Evolutionary conservation across 2,113 vertebrate species (phyloP).

Genomic region (Myotis lucifugus): DNA sequence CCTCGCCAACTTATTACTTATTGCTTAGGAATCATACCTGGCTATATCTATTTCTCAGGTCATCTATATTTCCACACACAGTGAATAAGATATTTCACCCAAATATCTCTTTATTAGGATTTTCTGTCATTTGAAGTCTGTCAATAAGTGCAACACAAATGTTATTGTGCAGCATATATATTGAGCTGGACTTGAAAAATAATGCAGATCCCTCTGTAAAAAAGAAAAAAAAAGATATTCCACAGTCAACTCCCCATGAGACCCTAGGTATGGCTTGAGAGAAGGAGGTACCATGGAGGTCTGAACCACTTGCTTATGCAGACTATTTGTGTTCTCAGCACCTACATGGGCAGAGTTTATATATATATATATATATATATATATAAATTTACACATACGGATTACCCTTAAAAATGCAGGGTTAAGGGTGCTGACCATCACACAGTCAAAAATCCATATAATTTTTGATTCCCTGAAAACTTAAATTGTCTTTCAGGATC

Average conservation of each 20-base stretch:
- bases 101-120: not conserved
- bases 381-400: too few species aligned
- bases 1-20: not conserved
- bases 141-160: not conserved
- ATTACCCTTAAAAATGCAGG: not conserved
- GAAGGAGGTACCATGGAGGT: fast-evolving
- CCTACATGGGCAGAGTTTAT: not conserved
- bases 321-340: not conserved
- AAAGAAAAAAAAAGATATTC: not conserved
- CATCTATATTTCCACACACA: not conserved
- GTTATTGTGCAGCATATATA: not conserved
- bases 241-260: not conserved
- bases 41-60: not conserved
- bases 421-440: not conserved
- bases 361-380: not conserved
- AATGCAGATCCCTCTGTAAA: not conserved
- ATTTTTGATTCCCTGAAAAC: not conserved
- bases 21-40: not conserved
- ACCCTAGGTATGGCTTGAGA: not conserved
- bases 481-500: not conserved
- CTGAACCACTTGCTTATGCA: not conserved
- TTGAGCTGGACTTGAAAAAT: not conserved
- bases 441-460: not conserved
- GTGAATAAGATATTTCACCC: not conserved
- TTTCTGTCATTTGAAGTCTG: not conserved